Evolutionary conservation across 2,113 vertebrate genomes (phyloP).

Genomic region (Sarotherodon lohbergeri): DNA sequence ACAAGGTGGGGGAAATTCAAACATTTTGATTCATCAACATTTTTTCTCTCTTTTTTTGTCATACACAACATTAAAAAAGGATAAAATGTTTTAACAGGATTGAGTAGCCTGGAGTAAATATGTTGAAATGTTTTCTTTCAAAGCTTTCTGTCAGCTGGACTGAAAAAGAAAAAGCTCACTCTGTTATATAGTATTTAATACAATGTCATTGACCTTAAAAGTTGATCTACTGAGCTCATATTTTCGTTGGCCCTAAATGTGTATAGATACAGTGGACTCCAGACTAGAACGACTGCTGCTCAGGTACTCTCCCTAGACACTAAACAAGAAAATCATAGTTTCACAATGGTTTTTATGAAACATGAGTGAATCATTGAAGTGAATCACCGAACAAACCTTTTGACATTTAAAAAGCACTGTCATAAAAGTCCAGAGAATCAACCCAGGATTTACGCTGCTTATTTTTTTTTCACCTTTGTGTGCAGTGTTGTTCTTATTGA

Average conservation of each 20-base stretch:
- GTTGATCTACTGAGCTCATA: not conserved
- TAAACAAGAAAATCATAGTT: not conserved
- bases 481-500: not conserved
- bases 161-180: not conserved
- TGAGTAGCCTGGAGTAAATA: not conserved
- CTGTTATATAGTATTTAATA: not conserved
- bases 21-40: not conserved
- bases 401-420: not conserved
- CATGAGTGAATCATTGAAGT: not conserved
- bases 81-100: not conserved
- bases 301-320: not conserved
- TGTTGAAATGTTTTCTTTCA: not conserved
- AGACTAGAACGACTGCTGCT: not conserved
- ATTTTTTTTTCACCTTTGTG: not conserved
- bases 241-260: rapidly evolving
- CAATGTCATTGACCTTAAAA: not conserved
- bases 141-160: not conserved
- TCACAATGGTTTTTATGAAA: not conserved
- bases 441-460: not conserved
- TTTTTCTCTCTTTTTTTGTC: not conserved
- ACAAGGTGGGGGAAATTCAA: not conserved
- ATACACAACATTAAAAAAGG: rapidly evolving
- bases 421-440: not conserved
- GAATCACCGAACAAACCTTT: not conserved
- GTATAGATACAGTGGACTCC: not conserved